Conservation (phyloP, 2,888 invertebrate genomes). For the Glaucopsyche alexis region DNA sequence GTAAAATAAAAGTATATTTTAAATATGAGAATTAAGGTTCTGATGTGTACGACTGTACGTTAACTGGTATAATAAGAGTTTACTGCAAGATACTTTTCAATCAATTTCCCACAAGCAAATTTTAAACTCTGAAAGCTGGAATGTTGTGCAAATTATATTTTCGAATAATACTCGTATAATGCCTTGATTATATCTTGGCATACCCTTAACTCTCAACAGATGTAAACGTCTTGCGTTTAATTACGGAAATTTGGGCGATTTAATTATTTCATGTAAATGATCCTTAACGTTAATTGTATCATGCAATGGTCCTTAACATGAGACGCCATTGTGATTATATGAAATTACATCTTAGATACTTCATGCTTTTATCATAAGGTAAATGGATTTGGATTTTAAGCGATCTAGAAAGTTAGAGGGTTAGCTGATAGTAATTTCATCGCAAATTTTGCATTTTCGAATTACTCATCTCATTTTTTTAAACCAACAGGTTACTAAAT, state of each 20-base stretch:
- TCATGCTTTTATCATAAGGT: background rate
- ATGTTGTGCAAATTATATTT: background rate
- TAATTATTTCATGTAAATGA: constrained; percentile 10
- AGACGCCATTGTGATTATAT: background rate
- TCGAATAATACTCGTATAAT: background rate
- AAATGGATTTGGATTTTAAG: too few species aligned
- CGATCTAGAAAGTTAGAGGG: too few species aligned
- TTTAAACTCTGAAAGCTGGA: background rate
- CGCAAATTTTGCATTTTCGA: too few species aligned
- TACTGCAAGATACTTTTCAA: background rate
- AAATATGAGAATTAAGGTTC: too few species aligned
- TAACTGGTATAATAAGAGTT: background rate
- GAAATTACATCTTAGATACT: background rate
- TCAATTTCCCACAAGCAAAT: background rate
- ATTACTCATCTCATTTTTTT: too few species aligned
- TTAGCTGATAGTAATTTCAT: too few species aligned
- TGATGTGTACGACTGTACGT: too few species aligned
- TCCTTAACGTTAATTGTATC: constrained; percentile 7
- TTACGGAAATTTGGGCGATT: background rate
- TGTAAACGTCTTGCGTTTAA: constrained; percentile 3
- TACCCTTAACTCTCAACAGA: background rate
- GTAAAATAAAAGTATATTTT: too few species aligned
- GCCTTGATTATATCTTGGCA: background rate
- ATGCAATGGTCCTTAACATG: background rate
- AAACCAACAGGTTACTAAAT: too few species aligned